Base-by-base conservation (phyloP, 2,797 vertebrate genomes). In the Danio choprae region DNA sequence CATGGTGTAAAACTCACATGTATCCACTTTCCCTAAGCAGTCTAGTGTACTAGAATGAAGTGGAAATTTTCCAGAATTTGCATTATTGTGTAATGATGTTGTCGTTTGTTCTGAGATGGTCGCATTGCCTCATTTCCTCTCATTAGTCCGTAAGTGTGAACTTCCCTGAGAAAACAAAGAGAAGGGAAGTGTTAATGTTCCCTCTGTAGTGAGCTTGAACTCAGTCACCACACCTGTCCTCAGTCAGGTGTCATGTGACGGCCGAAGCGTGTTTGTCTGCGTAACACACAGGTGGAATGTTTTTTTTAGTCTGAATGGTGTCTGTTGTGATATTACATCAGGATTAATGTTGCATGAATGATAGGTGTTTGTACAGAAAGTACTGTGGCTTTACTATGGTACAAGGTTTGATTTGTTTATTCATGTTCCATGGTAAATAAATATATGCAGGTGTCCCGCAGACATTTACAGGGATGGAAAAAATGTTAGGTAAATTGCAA, bases 151-250 rank as follows among this genome's bases (percentile, higher is more conserved):
- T 65, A 46, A 65, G 22, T 46, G 62, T 43, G 16, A 40, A 18
- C 8, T 18, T 77, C 9, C 11, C 12, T 50, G 18, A 73, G 53
- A 38, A 1, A 50, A 78, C 12, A 7, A 44, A 40, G 40, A 69
- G 74, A 40, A 4, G 48, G 63, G 46, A 62, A 79, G 76, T 74
- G 6, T 4, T 7, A 43, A 58, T n/a, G 55, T 53, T 62, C 10
- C 38, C n/a, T 6, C 0, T 60, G 29, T 38, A 22, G 9, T 29
- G 46, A 7, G 12, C 15, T 58, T 58, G 16, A 65, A 43, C 46
- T 43, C 7, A 16, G 38, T 29, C 22, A 22, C 20, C 59, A 15
- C 67, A 85, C 74, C 79, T 72, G 82, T 68, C 64, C 73, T 73
- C 16, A 1, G 73, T 48, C 41, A 64, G 73, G 41, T 6, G n/a